These are phyloP conservation scores for Sipha maydis DNA, from an alignment of 2,888 invertebrate genomes.

Conservation along the genomic window DNA sequence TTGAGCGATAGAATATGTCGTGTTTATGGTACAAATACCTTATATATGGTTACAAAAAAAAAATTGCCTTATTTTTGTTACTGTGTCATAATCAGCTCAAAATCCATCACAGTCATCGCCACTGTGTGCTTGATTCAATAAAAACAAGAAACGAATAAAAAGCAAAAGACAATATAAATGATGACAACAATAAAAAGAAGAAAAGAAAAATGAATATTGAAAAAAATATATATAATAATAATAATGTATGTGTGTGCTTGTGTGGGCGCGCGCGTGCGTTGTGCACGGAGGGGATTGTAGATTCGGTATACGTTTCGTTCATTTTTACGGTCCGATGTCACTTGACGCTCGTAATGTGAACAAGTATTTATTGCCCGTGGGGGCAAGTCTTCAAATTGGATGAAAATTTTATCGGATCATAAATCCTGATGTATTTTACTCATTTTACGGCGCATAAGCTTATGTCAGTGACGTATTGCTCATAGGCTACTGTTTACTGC, in stretches of 20 bases:
- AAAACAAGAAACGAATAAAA: conserved; percentile 3
- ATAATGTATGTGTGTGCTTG: not conserved
- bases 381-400: conserved; percentile 28
- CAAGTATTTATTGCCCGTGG: conserved; percentile 45
- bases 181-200: conserved; percentile 25
- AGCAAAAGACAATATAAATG: conserved; percentile 24
- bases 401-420: conserved; percentile 36
- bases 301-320: conserved; percentile 32
- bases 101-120: conserved; percentile 3
- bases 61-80: conserved; percentile 38
- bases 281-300: not conserved
- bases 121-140: conserved; percentile 2
- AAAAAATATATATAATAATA: not conserved
- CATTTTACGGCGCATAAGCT: not conserved
- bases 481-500: not conserved
- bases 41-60: conserved; percentile 9
- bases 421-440: conserved; percentile 21
- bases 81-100: conserved; percentile 36
- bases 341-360: conserved; percentile 31
- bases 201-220: not conserved
- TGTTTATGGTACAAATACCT: not conserved
- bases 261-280: not conserved
- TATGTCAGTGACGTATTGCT: not conserved
- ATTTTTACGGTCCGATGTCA: conserved; percentile 46
- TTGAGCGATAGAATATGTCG: conserved; percentile 19